A percentile compares a stretch with the other conserved stretches of the same genome.
phyloP scores from a whole-genome alignment of 2,113 vertebrate species.

The Equus quagga region DNA sequence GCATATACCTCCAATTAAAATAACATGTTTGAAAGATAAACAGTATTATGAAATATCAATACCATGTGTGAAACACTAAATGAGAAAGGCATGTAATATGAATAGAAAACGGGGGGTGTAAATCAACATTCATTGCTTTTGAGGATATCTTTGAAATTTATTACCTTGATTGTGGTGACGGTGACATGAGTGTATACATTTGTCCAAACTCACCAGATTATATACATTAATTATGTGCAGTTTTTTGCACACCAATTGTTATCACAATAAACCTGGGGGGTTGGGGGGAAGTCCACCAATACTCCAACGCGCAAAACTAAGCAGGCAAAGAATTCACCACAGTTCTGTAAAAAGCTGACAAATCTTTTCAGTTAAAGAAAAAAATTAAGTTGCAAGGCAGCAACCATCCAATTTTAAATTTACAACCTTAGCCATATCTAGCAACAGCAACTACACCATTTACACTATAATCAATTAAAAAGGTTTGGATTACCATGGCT shows the following conservation, averaged over 20 bases:
- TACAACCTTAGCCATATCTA: neutral
- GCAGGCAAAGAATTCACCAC: neutral
- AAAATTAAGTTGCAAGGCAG: neutral
- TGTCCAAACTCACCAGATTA: neutral
- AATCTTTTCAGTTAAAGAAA: neutral
- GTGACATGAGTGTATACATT: too few relatives aligned
- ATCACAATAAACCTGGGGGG: neutral
- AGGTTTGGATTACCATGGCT: neutral
- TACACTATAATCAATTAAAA: neutral
- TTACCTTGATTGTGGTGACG: neutral
- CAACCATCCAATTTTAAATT: neutral
- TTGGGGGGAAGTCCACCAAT: neutral
- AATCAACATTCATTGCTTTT: neutral
- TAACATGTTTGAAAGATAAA: neutral
- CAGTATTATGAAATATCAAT: neutral
- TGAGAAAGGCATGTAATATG: neutral
- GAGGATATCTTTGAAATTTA: neutral
- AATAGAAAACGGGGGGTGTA: neutral
- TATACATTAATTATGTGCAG: neutral
- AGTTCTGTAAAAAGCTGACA: neutral
- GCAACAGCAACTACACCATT: neutral
- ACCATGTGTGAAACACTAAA: neutral
- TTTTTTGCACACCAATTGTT: neutral
- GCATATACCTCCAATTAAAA: neutral
- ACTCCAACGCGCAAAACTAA: neutral